Evolutionary conservation across 1,140 invertebrate genomes (phyloP), one percentile per base, ranked within the genome.

Genomic region (Alviniconcha marisindica): DNA sequence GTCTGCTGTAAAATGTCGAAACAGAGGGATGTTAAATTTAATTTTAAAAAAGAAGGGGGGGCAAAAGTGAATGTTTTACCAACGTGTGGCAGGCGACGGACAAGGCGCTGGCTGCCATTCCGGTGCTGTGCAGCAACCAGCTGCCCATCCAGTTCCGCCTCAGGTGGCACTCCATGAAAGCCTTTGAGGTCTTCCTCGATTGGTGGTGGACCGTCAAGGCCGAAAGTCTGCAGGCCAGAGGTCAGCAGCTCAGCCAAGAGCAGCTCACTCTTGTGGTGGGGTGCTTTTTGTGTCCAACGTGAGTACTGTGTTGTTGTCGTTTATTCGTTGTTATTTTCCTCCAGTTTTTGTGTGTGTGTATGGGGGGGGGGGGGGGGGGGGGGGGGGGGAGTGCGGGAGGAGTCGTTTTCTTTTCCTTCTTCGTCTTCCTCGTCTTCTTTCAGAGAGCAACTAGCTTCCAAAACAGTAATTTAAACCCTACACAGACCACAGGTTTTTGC

Each of bases 181-280:
- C 54, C 60, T 80, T 80, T 60, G 36, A 42, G 3, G 36, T 44
- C 38, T 48, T 80, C n/a, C 14, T n/a, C n/a, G 36, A 66, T 24
- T 80, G 78, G 78, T 80, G 78, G 78, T 38, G 36, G 5, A 60
- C 14, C n/a, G 54, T 80, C 38, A 80, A 66, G 36, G 56, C 56
- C 54, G 54, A 78, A 31, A 40, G 36, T 12, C 33, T 24, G 7
- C 7, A 14, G 56, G 56, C n/a, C 4, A 28, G n/a, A 28, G 36
- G 42, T 28, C 73, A 51, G n/a, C 73, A 51, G n/a, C 78, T 44
- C 0, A 42, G 36, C 40, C 38, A 18, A 18, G 38, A 66, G 0
- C 31, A 80, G 36, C 40, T 80, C 36, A 66, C 1, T 7, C 5
- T 80, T n/a, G 24, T 80, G n/a, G 33, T 80, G 33, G 78, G 78